Evolutionary conservation across 2,113 vertebrate genomes (phyloP).

Genomic region (Chrysochloris asiatica): DNA sequence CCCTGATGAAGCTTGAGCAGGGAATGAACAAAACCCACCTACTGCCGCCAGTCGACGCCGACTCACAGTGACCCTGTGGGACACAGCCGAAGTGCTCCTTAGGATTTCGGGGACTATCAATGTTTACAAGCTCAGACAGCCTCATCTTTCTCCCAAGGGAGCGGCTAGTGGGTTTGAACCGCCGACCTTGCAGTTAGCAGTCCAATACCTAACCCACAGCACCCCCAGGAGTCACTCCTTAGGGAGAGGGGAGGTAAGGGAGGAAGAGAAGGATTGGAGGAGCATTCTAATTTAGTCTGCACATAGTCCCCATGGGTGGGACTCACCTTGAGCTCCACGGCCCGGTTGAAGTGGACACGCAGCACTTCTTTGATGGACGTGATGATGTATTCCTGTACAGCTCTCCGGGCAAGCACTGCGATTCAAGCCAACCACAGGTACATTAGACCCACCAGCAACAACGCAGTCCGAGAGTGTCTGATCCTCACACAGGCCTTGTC

Average conservation of each 20-base stretch:
- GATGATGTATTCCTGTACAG: slow-evolving; percentile 90
- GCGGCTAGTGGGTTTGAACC: too few species aligned
- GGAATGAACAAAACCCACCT: too few species aligned
- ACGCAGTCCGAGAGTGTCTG: background rate
- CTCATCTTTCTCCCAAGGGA: too few species aligned
- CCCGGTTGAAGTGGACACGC: slow-evolving; percentile 90
- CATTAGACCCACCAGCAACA: slow-evolving; percentile 26
- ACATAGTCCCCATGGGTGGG: too few species aligned
- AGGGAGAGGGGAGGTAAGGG: background rate
- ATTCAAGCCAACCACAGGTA: slow-evolving; percentile 65
- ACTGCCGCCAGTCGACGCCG: too few species aligned
- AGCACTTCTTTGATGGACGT: slow-evolving; percentile 91
- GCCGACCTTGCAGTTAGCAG: too few species aligned
- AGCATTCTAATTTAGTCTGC: accelerated
- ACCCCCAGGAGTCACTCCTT: too few species aligned
- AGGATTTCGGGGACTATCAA: too few species aligned
- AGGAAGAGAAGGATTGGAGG: accelerated
- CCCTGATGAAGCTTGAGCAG: background rate
- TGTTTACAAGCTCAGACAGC: too few species aligned
- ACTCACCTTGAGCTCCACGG: slow-evolving; percentile 94
- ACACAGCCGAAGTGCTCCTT: too few species aligned
- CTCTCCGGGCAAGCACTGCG: slow-evolving; percentile 90
- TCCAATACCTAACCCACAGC: too few species aligned
- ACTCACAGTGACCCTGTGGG: too few species aligned
- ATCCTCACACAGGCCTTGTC: background rate